These are phyloP conservation scores for Rotaria magnacalcarata DNA, from an alignment of 2,888 invertebrate species.

Conservation along the genomic window DNA sequence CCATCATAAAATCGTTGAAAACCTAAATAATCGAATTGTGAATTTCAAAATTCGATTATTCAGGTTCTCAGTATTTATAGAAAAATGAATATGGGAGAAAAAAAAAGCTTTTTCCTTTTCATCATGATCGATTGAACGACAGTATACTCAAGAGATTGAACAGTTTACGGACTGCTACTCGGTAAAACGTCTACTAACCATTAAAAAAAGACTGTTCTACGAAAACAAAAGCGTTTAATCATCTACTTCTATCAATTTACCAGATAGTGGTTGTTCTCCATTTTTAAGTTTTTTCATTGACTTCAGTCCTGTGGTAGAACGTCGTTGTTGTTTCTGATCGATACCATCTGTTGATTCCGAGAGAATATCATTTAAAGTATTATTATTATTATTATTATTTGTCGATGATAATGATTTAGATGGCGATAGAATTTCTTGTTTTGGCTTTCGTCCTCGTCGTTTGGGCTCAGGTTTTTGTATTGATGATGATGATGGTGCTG, in stretches of 20 bases:
- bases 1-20: too few relatives aligned
- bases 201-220: too few relatives aligned
- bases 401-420: background rate
- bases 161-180: too few relatives aligned
- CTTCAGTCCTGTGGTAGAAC: background rate
- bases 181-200: too few relatives aligned
- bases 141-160: too few relatives aligned
- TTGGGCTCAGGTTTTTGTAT: background rate
- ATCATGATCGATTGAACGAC: too few relatives aligned
- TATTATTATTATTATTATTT: conserved; percentile 6
- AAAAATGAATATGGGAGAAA: too few relatives aligned
- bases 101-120: too few relatives aligned
- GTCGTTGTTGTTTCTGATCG: background rate
- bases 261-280: background rate
- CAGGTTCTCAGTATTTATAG: too few relatives aligned
- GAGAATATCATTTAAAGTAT: background rate
- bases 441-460: conserved; percentile 24
- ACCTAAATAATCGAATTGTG: too few relatives aligned
- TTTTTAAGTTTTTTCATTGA: background rate
- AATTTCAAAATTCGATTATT: too few relatives aligned
- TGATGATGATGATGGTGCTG: background rate
- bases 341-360: background rate
- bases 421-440: background rate
- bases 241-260: background rate
- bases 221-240: too few relatives aligned